Percentiles rank a stretch among this genome's conserved stretches.
phyloP scores from a whole-genome alignment of 2,888 invertebrate species.

The Lepidonotus clava region DNA sequence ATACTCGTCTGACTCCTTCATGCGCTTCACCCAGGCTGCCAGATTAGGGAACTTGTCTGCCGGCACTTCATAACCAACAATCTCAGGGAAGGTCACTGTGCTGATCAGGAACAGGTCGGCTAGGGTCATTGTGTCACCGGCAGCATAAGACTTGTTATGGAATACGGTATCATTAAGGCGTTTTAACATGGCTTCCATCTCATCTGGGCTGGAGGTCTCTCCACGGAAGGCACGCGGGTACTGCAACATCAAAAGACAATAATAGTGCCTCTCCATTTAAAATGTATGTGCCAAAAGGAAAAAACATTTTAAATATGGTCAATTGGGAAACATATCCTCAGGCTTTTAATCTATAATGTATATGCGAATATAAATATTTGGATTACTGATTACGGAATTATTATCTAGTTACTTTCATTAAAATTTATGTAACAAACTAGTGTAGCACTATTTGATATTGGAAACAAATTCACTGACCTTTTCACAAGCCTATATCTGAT shows the following conservation, averaged over 20 bases:
- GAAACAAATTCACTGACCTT: background rate
- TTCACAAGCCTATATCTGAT: background rate
- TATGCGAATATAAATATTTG: background rate
- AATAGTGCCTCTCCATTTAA: background rate
- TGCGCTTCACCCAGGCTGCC: slow-evolving; percentile 11
- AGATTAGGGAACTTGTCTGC: slow-evolving; percentile 15
- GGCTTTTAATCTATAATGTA: background rate
- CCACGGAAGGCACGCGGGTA: background rate
- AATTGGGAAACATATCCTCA: background rate
- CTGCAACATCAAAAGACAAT: background rate
- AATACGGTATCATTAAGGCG: background rate
- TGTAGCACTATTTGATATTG: background rate
- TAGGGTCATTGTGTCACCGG: slow-evolving; percentile 87
- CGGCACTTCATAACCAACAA: slow-evolving; percentile 68
- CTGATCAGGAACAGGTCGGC: slow-evolving; percentile 88
- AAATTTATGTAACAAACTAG: background rate
- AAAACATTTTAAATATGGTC: background rate
- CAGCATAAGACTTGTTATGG: slow-evolving; percentile 86
- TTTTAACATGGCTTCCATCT: background rate
- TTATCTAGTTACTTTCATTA: background rate
- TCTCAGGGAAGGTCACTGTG: slow-evolving; percentile 86
- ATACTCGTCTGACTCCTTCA: slow-evolving; percentile 15
- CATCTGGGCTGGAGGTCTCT: background rate
- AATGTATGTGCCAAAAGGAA: background rate
- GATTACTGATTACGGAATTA: background rate